Evolutionary conservation across 2,113 vertebrate genomes (phyloP), one percentile per base, ranked within the genome.

Genomic region (Strigops habroptila): DNA sequence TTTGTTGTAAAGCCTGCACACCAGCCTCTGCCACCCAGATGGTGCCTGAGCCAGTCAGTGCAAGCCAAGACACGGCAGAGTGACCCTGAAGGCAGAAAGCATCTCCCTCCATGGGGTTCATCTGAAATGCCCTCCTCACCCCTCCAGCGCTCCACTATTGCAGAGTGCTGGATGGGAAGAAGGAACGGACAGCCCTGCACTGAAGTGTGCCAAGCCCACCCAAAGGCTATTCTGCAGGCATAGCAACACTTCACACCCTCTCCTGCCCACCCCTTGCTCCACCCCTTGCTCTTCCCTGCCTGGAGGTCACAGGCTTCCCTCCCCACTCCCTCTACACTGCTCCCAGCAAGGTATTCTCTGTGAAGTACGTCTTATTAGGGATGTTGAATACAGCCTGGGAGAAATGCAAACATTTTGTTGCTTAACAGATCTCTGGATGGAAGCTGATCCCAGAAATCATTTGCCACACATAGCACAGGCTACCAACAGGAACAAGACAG

Each of bases 111-210:
- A 4, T 1, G 6, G 31, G 3, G 17, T 3, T 59, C 7, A 37
- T 14, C 48, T 14, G 5, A 51, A 73, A 18, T 53, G 6, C 27
- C 12, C 19, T 39, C 25, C 70, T 68, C 7, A 64, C 2, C 1
- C 4, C 7, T n/a, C 0, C 18, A 10, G 17, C 30, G 24, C 18
- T 70, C 53, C 37, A 27, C 18, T 35, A 44, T 15, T 86, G 21
- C 59, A 73, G 52, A n/a, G n/a, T 0, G 0, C 30, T 51, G 49
- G 33, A 18, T 37, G 41, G 49, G 75, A 68, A 48, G 22, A 59
- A 51, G 1, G 1, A 22, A 57, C 1, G 10, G 37, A 49, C 3
- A 39, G 23, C 10, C 9, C 1, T 1, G 48, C 1, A 4, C 2
- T 3, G 31, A 69, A 37, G 9, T 15, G 21, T 44, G 48, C 44